Evolutionary conservation across 1,140 invertebrate species (phyloP).

Genomic region (Holcopasites calliopsidis): DNA sequence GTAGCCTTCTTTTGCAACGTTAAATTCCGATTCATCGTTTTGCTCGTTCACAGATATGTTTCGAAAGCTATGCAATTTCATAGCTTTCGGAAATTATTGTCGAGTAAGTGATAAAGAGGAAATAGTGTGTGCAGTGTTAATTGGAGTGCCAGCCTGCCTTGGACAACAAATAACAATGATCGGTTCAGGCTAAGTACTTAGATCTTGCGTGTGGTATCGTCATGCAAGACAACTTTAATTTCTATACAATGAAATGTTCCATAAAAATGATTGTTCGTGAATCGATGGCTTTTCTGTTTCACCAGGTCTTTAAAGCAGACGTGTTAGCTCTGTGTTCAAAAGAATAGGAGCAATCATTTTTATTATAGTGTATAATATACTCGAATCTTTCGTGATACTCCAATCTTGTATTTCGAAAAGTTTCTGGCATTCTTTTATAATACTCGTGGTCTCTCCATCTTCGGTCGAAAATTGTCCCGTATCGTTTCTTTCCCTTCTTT

Average conservation of each 20-base stretch:
- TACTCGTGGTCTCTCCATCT: background rate
- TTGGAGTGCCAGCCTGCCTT: background rate
- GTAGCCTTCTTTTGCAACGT: too few relatives aligned
- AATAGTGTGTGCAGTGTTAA: slow-evolving; percentile 39
- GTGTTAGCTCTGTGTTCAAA: background rate
- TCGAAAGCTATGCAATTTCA: too few relatives aligned
- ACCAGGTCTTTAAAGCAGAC: background rate
- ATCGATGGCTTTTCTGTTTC: background rate
- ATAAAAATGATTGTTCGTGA: slow-evolving; percentile 30
- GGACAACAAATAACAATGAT: slow-evolving; percentile 26
- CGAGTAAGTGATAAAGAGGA: background rate
- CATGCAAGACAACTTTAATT: slow-evolving; percentile 63
- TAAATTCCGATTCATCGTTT: too few relatives aligned
- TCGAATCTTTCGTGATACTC: too few relatives aligned
- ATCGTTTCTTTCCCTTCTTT: too few relatives aligned
- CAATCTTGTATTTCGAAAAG: too few relatives aligned
- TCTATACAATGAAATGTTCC: slow-evolving; percentile 12
- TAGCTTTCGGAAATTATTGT: background rate
- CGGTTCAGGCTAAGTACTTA: slow-evolving; percentile 72
- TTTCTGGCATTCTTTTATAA: slow-evolving; percentile 3
- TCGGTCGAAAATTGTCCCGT: background rate
- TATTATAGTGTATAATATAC: background rate
- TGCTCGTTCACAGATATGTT: too few relatives aligned
- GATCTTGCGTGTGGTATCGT: slow-evolving; percentile 78
- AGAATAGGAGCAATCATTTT: slow-evolving; percentile 35